A percentile compares a stretch with the other conserved stretches of the same genome.
These are phyloP conservation scores for Yponomeuta malinellus DNA, from an alignment of 2,888 invertebrate species.

Conservation along the genomic window DNA sequence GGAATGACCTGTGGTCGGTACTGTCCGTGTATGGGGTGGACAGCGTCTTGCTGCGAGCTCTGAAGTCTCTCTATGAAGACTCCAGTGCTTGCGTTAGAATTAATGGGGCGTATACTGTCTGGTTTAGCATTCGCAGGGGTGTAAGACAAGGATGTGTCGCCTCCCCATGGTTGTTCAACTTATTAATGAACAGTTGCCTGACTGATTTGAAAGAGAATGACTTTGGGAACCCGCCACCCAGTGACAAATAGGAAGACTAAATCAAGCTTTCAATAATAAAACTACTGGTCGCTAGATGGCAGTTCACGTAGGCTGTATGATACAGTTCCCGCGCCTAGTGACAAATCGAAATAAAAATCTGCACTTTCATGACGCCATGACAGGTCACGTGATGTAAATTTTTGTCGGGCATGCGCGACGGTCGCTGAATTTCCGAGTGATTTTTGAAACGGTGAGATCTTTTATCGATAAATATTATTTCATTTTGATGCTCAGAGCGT, in stretches of 20 bases:
- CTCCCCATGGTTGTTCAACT: too few species aligned
- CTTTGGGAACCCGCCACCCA: too few species aligned
- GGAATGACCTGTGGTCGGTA: too few species aligned
- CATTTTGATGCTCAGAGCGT: conserved; percentile 22
- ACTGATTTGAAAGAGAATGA: too few species aligned
- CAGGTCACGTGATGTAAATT: conserved; percentile 76
- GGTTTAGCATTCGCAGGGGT: too few species aligned
- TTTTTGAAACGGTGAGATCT: conserved; percentile 60
- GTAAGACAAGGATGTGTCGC: too few species aligned
- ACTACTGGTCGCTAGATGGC: neutral
- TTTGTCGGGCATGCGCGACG: conserved; percentile 70
- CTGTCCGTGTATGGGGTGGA: too few species aligned
- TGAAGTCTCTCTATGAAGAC: too few species aligned
- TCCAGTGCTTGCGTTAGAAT: too few species aligned
- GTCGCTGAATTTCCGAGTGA: conserved; percentile 58
- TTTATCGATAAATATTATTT: conserved; percentile 37
- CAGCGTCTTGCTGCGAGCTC: too few species aligned
- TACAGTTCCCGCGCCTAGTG: neutral
- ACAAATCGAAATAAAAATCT: conserved; percentile 4
- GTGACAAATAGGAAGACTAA: neutral
- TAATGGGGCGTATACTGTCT: too few species aligned
- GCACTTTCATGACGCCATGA: conserved; percentile 49
- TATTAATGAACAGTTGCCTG: too few species aligned
- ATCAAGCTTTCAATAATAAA: neutral
- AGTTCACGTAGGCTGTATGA: neutral